Evolutionary conservation across 2,113 vertebrate species (phyloP).

Genomic region (Hoplias malabaricus): DNA sequence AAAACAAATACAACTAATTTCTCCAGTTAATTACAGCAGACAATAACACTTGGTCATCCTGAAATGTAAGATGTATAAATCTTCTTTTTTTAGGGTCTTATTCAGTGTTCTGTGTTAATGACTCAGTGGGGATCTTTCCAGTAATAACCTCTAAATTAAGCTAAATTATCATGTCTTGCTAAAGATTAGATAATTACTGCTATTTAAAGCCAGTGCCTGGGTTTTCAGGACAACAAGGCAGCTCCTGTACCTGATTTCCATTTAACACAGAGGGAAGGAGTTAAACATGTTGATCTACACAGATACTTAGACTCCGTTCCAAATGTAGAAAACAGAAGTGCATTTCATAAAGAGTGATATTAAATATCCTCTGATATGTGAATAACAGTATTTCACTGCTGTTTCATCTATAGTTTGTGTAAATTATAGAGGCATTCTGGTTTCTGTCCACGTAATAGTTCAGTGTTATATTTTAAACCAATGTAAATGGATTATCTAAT

Average conservation of each 20-base stretch:
- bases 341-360: not conserved
- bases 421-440: too few species aligned
- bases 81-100: not conserved
- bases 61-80: not conserved
- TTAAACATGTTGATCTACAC: not conserved
- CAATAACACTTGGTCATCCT: not conserved
- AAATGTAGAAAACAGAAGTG: not conserved
- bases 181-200: constrained; percentile 18
- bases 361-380: too few species aligned
- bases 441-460: too few species aligned
- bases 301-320: not conserved
- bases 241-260: not conserved
- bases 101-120: not conserved
- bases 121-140: not conserved
- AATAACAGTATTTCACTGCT: too few species aligned
- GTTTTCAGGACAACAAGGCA: not conserved
- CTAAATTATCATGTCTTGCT: constrained; percentile 19
- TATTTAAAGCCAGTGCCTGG: constrained; percentile 3
- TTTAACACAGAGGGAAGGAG: not conserved
- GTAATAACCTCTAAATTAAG: constrained; percentile 20
- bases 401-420: too few species aligned
- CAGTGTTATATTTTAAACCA: too few species aligned
- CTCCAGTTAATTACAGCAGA: not conserved
- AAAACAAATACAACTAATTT: not conserved
- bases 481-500: too few species aligned